Conservation (phyloP, 2,797 vertebrate genomes). For the Heliangelus exortis region DNA sequence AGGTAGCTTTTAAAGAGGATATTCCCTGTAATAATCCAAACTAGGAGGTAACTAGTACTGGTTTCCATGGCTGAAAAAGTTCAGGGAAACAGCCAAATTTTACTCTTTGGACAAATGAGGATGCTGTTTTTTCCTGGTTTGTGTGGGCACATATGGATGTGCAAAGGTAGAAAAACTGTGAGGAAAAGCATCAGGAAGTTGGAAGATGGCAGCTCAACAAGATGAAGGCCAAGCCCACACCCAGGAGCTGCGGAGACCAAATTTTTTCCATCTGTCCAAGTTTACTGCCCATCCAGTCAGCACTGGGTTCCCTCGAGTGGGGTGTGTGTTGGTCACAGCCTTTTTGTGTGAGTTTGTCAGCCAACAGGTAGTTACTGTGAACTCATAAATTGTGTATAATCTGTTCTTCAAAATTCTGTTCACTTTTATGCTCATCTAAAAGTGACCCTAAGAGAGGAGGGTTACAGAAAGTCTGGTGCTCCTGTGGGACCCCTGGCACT, state of each 20-base stretch:
- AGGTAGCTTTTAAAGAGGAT: neutral
- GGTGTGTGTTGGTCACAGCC: neutral
- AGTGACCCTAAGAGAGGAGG: neutral
- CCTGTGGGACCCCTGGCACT: neutral
- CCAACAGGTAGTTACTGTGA: neutral
- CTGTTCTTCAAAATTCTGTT: neutral
- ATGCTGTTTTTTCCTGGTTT: neutral
- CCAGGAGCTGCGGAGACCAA: neutral
- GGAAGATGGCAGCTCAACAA: neutral
- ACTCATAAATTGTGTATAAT: neutral
- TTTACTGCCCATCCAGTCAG: neutral
- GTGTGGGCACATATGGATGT: neutral
- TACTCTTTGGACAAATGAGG: neutral
- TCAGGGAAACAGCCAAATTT: neutral
- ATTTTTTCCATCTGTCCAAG: neutral
- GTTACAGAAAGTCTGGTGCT: neutral
- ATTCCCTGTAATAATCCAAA: neutral
- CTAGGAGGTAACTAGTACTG: neutral
- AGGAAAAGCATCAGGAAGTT: neutral
- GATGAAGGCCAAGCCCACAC: neutral
- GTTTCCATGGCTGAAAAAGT: neutral
- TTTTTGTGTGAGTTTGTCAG: neutral
- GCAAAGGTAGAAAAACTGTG: neutral
- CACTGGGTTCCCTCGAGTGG: fast-evolving
- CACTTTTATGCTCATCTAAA: neutral